Evolutionary conservation across 2,888 invertebrate genomes (phyloP).

Genomic region (Druceiella hillmani): DNA sequence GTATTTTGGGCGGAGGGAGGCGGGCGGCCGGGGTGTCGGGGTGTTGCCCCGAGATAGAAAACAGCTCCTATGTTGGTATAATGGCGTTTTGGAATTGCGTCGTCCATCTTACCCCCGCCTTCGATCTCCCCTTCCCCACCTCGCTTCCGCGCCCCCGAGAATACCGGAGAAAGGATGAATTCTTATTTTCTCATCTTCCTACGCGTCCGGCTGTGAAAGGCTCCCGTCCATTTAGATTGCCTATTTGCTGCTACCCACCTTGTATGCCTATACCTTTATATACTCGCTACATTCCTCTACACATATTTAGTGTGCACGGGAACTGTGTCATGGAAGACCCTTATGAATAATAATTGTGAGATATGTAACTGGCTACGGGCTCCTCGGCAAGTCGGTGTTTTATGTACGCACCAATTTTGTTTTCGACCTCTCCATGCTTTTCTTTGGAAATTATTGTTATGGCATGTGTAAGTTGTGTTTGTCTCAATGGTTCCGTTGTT

Average conservation of each 20-base stretch:
- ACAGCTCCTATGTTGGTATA: constrained; percentile 62
- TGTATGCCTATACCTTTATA: too few species aligned
- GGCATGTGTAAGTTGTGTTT: too few species aligned
- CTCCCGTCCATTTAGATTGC: constrained; percentile 50
- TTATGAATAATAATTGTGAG: too few species aligned
- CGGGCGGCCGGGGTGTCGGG: constrained; percentile 31
- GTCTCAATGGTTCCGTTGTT: too few species aligned
- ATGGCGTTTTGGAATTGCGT: constrained; percentile 68
- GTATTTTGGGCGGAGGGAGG: constrained; percentile 27
- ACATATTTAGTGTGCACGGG: too few species aligned
- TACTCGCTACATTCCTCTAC: too few species aligned
- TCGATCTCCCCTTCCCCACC: constrained; percentile 28
- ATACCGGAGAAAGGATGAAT: constrained; percentile 50
- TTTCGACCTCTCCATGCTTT: too few species aligned
- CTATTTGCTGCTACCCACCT: constrained; percentile 46
- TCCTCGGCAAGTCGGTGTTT: too few species aligned
- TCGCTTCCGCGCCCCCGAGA: constrained; percentile 25
- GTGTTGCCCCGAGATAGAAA: constrained; percentile 52
- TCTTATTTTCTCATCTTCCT: constrained; percentile 53
- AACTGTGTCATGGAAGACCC: too few species aligned
- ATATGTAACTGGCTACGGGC: too few species aligned
- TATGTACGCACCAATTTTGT: too few species aligned
- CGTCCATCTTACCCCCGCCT: constrained; percentile 58
- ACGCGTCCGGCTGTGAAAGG: constrained; percentile 35
- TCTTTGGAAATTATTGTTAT: too few species aligned